Conservation (phyloP, 2,113 vertebrate species). For the Vidua macroura region DNA sequence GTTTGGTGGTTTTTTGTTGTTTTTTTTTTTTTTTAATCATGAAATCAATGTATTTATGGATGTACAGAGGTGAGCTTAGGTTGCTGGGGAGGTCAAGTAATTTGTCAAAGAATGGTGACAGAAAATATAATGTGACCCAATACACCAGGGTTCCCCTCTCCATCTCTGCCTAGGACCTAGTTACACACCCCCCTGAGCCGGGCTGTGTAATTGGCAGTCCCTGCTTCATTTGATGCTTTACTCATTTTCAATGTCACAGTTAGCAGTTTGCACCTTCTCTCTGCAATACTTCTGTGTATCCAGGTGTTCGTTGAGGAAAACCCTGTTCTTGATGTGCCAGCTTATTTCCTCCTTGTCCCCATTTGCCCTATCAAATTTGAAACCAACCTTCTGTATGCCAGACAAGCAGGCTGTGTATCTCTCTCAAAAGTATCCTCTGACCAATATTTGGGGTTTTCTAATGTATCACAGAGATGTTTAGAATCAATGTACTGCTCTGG, state of each 20-base stretch:
- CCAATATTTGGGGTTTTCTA: background rate
- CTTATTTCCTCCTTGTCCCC: background rate
- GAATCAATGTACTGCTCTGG: background rate
- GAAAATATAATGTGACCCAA: background rate
- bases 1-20: background rate
- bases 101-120: background rate
- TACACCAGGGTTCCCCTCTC: background rate
- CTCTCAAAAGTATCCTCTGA: background rate
- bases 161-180: background rate
- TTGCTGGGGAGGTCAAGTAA: background rate
- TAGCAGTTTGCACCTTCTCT: background rate
- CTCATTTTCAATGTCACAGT: background rate
- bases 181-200: background rate
- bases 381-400: background rate
- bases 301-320: background rate
- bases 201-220: background rate
- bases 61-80: background rate
- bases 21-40: background rate
- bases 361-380: background rate
- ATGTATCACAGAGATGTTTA: background rate
- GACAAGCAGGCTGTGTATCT: background rate
- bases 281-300: background rate
- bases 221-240: background rate
- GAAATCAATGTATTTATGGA: background rate
- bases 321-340: background rate